Evolutionary conservation across 64 coral and sea anemone genomes (phyloP).

Genomic region (Orbicella faveolata): DNA sequence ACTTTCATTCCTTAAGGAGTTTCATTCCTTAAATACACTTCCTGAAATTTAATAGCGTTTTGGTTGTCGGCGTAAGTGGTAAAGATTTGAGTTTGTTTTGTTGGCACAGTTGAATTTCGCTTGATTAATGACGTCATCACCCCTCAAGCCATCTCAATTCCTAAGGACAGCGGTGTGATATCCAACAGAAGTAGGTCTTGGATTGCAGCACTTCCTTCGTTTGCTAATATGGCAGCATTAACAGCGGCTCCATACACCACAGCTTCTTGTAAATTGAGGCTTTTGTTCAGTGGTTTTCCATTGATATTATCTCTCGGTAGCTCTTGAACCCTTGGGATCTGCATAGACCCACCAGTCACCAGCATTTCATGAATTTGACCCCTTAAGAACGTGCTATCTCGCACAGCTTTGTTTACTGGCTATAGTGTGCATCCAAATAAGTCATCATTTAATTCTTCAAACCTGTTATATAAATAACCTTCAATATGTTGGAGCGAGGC

Average conservation of each 20-base stretch:
- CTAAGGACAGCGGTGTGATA: constrained; percentile 38
- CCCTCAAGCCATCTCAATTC: constrained; percentile 39
- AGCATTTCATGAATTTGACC: neutral
- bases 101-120: constrained; percentile 35
- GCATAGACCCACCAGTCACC: constrained; percentile 18
- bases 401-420: neutral
- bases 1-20: no score
- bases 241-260: constrained; percentile 32
- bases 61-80: constrained; percentile 51
- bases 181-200: constrained; percentile 44
- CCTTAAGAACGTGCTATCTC: neutral
- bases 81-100: constrained; percentile 34
- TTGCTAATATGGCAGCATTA: constrained; percentile 18
- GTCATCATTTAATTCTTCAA: constrained; percentile 30
- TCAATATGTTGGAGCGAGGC: no score
- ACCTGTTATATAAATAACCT: neutral
- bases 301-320: neutral
- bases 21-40: no score
- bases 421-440: neutral
- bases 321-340: constrained; percentile 6
- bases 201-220: constrained; percentile 22
- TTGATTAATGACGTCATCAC: constrained; percentile 42
- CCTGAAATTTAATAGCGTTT: no score
- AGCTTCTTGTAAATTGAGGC: constrained; percentile 35
- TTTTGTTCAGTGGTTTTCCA: constrained; percentile 1